Evolutionary conservation across 2,888 invertebrate species (phyloP), one percentile per base, ranked within the genome.

Genomic region (Pilophorus perplexus): DNA sequence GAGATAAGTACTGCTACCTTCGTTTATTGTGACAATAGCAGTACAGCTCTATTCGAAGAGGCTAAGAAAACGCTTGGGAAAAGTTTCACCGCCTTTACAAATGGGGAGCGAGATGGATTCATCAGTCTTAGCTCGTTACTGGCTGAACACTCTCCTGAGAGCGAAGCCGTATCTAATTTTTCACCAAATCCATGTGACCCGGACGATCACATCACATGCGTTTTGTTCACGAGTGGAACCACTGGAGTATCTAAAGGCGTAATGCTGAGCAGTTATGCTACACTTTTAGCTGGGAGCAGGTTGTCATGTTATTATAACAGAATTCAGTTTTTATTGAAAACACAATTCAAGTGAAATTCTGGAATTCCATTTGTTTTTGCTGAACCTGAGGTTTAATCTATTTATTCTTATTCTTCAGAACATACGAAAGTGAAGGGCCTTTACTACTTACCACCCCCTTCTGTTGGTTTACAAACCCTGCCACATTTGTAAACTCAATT

Each of bases 171-270:
- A 12, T 57, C 18, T 3, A 14, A 14, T 5, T 57, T 57, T 38
- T 22, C 38, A 5, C 18, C 57, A 2, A 10, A 57, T n/a, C 22
- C 57, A 2, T 22, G 16, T 23, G 57, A 57, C 40, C 57, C 57
- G 14, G 16, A 46, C 18, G 25, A 44, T 2, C 60, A 60, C 33
- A 37, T 60, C 20, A 22, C n/a, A 23, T 44, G 16, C 20, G 18
- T 28, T 14, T n/a, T 60, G 46, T 60, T 60, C 46, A 60, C 60
- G 4, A 60, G 60, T 37, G 60, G 60, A 3, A 60, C 60, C 1
- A 60, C 60, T 14, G 60, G 60, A n/a, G 27, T 60, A 6, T 46
- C 60, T 10, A 60, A 60, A 48, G 60, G 60, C 2, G 60, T 60
- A 14, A 44, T 44, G 25, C 27, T 60, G 16, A 60, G 48, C 46